Base-by-base conservation (phyloP, 2,888 invertebrate species). In the Helicoverpa assulta region DNA sequence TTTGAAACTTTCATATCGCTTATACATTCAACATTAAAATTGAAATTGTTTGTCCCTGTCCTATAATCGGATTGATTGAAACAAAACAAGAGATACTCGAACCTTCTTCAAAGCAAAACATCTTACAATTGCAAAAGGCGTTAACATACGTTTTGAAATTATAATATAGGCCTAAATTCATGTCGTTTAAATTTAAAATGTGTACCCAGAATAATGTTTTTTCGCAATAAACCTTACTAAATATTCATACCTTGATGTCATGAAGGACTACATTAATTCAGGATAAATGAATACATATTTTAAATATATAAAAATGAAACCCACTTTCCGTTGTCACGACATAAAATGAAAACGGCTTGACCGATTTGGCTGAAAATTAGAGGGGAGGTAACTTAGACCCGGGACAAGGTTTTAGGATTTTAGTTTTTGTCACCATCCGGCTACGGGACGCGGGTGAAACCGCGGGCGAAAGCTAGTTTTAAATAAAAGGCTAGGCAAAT, bases 11-110 rank as follows among this genome's bases (percentile, higher is more conserved):
- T 56, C 43, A 50, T 16, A n/a, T 37, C 19, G 8, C 19, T 47
- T 40, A 67, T 43, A 67, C n/a, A 59, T 59, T 59, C 40, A 50
- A 55, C 7, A 69, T 55, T 37, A 16, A 68, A 53, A 68, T 60
- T 69, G 7, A 16, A 43, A 43, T 6, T 43, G 5, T 40, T 50
- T 50, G 16, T 51, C 26, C 47, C 18, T 47, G 18, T 47, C 8
- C 19, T 47, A 57, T n/a, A 16, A 19, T 16, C 7, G 19, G 18
- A n/a, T 18, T 14, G 21, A 40, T 70, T 21, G 12, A 53, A 53
- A 26, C 21, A 21, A 14, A 53, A 16, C 10, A 2, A 56, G 21
- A 52, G 33, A 43, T 66, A 14, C 12, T 51, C 6, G 40, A 55
- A 40, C 8, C 33, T 33, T 51, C 14, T 43, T 21, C 19, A 12